Percentiles rank a stretch among this genome's conserved stretches.
Evolutionary conservation across 1,140 invertebrate genomes (phyloP).

Genomic region (Monochamus saltuarius): DNA sequence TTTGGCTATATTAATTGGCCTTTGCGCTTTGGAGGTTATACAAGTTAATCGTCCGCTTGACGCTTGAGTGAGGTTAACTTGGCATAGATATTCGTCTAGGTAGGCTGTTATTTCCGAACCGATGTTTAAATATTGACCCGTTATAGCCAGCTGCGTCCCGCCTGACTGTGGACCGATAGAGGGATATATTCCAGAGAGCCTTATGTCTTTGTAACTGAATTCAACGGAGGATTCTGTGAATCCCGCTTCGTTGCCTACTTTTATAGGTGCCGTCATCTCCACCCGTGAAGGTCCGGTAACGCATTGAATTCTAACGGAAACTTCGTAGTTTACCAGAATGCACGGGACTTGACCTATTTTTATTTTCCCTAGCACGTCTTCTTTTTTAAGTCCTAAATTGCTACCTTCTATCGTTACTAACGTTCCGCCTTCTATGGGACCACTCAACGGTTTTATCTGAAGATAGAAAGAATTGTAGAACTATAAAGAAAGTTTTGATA

Average conservation of each 20-base stretch:
- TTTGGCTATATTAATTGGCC: constrained; percentile 59
- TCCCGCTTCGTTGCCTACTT: constrained; percentile 87
- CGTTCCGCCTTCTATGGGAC: constrained; percentile 95
- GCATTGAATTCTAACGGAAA: constrained; percentile 89
- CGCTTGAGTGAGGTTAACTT: constrained; percentile 83
- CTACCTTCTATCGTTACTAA: constrained; percentile 93
- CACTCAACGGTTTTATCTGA: constrained; percentile 88
- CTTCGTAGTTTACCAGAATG: constrained; percentile 83
- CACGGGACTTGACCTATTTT: constrained; percentile 89
- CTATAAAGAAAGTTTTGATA: constrained; percentile 8
- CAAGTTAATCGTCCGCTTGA: constrained; percentile 88
- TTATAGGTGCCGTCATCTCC: constrained; percentile 77
- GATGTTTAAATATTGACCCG: constrained; percentile 90
- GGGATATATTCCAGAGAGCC: constrained; percentile 79
- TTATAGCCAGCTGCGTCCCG: constrained; percentile 88
- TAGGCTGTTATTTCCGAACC: constrained; percentile 86
- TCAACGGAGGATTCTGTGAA: constrained; percentile 84
- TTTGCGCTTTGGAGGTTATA: constrained; percentile 72
- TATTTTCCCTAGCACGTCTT: constrained; percentile 89
- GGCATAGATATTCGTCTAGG: constrained; percentile 86
- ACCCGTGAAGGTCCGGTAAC: constrained; percentile 75
- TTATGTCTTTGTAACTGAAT: constrained; percentile 87
- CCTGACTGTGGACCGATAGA: constrained; percentile 88
- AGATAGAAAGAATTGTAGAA: constrained; percentile 5
- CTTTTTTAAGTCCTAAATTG: constrained; percentile 87